Conservation (phyloP, 2,888 invertebrate species). For the Allacma fusca region DNA sequence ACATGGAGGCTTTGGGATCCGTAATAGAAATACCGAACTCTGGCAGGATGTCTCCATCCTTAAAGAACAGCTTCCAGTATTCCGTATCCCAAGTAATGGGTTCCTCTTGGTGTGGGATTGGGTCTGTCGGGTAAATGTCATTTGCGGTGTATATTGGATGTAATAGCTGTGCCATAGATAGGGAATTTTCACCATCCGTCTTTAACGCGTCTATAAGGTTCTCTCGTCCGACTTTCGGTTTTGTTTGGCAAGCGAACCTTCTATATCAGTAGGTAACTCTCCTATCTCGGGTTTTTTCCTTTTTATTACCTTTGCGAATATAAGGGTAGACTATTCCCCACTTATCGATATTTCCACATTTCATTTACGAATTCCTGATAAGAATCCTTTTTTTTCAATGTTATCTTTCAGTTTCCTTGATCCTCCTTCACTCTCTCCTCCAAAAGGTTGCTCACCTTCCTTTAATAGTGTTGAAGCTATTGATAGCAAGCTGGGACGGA, state of each 20-base stretch:
- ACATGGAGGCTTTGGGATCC: neutral
- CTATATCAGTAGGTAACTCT: neutral
- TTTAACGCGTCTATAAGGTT: neutral
- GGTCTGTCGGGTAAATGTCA: no score
- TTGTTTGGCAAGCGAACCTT: neutral
- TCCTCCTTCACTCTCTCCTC: conserved; percentile 11
- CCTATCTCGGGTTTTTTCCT: neutral
- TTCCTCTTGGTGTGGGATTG: neutral
- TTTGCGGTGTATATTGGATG: neutral
- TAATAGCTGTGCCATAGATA: conserved; percentile 17
- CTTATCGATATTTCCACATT: conserved; percentile 42
- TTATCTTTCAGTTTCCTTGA: neutral
- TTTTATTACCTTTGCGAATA: neutral
- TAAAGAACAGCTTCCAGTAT: conserved; percentile 39
- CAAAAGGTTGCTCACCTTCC: conserved; percentile 21
- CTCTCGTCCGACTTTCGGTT: neutral
- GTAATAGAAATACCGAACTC: neutral
- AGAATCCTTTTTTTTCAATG: neutral
- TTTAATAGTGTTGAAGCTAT: neutral
- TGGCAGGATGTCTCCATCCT: conserved; percentile 2
- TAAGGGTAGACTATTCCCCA: conserved; percentile 43
- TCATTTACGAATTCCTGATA: conserved; percentile 26
- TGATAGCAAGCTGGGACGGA: conserved; percentile 19
- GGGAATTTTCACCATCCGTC: conserved; percentile 2
- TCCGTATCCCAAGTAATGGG: conserved; percentile 26